Percentiles rank a stretch among this genome's conserved stretches.
Evolutionary conservation across 2,113 vertebrate species (phyloP).

Genomic region (Dunckerocampus dactyliophorus): DNA sequence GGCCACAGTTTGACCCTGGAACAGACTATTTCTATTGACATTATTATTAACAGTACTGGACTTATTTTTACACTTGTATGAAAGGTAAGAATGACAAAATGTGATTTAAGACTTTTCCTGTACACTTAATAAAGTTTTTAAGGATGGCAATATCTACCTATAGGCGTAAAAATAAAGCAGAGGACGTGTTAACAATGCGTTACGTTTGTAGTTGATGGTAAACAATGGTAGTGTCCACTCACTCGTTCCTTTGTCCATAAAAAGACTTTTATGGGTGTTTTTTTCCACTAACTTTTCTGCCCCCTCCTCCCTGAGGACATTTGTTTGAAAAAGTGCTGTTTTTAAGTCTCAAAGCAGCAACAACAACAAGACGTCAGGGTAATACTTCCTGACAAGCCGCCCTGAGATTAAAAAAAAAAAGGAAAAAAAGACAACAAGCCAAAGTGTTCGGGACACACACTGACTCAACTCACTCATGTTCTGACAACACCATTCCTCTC

Average conservation of each 20-base stretch:
- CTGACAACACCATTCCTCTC: neutral
- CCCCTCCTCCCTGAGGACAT: slow-evolving; percentile 49
- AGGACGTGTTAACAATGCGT: too few relatives aligned
- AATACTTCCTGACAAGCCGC: slow-evolving; percentile 62
- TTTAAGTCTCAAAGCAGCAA: slow-evolving; percentile 56
- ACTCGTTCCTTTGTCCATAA: slow-evolving; percentile 49
- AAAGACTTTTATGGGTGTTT: slow-evolving; percentile 55
- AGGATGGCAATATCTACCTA: too few relatives aligned
- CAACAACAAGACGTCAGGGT: slow-evolving; percentile 62
- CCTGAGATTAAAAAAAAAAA: slow-evolving; percentile 46
- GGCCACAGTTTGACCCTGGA: too few relatives aligned
- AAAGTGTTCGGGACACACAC: slow-evolving; percentile 28
- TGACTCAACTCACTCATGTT: neutral
- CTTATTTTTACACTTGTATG: too few relatives aligned
- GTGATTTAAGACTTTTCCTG: too few relatives aligned
- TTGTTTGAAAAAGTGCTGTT: slow-evolving; percentile 38
- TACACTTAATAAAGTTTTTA: too few relatives aligned
- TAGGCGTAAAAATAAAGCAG: too few relatives aligned
- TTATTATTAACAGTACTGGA: too few relatives aligned
- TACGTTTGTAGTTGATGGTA: too few relatives aligned
- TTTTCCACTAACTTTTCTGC: slow-evolving; percentile 47
- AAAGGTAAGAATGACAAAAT: too few relatives aligned
- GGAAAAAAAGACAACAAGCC: slow-evolving; percentile 41
- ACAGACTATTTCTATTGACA: too few relatives aligned
- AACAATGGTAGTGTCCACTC: too few relatives aligned